phyloP scores from a whole-genome alignment of 2,888 invertebrate genomes.

The Chesias legatella region DNA sequence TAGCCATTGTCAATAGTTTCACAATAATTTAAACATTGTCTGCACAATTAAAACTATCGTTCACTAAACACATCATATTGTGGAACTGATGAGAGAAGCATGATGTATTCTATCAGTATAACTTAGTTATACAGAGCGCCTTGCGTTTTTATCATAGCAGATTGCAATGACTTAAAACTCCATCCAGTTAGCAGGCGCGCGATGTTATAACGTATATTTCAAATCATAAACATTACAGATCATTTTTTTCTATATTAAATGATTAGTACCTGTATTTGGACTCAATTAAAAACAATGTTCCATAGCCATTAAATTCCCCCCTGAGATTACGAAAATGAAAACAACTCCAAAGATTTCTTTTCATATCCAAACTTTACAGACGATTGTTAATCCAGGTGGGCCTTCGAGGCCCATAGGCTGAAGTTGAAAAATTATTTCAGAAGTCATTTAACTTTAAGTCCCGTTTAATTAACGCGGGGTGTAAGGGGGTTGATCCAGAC shows the following conservation, averaged over 20 bases:
- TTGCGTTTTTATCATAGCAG: conserved; percentile 38
- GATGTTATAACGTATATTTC: no score
- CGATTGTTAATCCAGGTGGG: conserved; percentile 52
- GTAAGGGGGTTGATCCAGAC: conserved; percentile 31
- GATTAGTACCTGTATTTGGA: no score
- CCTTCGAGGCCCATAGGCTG: conserved; percentile 45
- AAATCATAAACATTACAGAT: no score
- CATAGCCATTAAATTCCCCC: neutral
- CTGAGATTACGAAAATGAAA: conserved; percentile 15
- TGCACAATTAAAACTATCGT: no score
- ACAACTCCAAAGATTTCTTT: conserved; percentile 27
- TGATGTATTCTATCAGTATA: no score
- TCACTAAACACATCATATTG: no score
- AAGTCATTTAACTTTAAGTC: conserved; percentile 68
- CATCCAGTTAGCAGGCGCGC: conserved; percentile 7
- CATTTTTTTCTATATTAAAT: no score
- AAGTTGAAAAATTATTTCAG: conserved; percentile 49
- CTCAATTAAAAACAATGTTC: neutral
- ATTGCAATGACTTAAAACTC: conserved; percentile 6
- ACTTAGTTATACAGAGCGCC: conserved; percentile 30
- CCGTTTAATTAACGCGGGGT: conserved; percentile 59
- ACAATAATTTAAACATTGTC: no score
- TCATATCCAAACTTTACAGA: conserved; percentile 59
- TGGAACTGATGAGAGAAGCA: no score
- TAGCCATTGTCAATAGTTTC: no score